phyloP scores from a whole-genome alignment of 1,140 invertebrate genomes.

The Pissodes strobi region DNA sequence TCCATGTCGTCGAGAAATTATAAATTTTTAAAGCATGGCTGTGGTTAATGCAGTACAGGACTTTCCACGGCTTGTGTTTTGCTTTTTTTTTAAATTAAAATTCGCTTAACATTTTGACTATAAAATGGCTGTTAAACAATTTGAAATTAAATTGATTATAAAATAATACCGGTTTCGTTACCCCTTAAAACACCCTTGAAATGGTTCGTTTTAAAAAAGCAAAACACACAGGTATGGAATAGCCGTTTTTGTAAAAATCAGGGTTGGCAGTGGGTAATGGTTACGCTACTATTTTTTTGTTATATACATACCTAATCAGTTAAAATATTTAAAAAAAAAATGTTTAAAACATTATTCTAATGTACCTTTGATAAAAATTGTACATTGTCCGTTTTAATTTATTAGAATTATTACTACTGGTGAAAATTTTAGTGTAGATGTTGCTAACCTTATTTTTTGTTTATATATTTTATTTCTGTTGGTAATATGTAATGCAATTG shows the following conservation, averaged over 20 bases:
- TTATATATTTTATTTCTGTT: constrained; percentile 56
- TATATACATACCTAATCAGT: constrained; percentile 44
- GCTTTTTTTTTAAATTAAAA: too few relatives aligned
- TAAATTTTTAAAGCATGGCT: constrained; percentile 15
- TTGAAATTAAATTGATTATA: too few relatives aligned
- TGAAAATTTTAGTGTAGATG: constrained; percentile 51
- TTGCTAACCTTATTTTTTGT: constrained; percentile 52
- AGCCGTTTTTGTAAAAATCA: constrained; percentile 50
- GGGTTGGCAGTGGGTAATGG: constrained; percentile 50
- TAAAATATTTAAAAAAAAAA: constrained; percentile 35
- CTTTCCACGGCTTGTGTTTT: not conserved
- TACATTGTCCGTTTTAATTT: constrained; percentile 48
- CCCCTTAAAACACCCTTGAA: too few relatives aligned
- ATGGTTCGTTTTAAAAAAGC: too few relatives aligned
- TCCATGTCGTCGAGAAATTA: constrained; percentile 6
- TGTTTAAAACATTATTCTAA: constrained; percentile 49
- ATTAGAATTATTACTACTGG: constrained; percentile 52
- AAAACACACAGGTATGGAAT: constrained; percentile 41
- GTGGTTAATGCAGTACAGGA: constrained; percentile 7
- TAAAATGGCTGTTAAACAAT: too few relatives aligned
- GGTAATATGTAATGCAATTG: constrained; percentile 41
- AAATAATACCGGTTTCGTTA: too few relatives aligned
- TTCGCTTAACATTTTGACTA: too few relatives aligned
- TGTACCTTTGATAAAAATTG: constrained; percentile 50
- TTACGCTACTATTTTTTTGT: constrained; percentile 46